Evolutionary conservation across 1,140 invertebrate genomes (phyloP).

Genomic region (Drosophila malerkotliana): DNA sequence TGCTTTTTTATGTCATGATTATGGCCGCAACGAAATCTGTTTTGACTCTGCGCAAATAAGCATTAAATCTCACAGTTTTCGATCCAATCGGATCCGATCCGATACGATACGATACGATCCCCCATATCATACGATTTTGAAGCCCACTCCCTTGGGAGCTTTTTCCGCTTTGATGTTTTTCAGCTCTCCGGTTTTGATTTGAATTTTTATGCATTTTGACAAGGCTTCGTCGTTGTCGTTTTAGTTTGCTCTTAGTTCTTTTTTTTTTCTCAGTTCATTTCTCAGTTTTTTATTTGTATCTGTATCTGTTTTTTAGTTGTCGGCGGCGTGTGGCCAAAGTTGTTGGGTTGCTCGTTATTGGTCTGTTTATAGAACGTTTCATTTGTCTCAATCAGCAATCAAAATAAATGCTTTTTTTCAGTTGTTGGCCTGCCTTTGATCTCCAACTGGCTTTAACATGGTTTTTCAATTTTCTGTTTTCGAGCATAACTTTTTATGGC

Average conservation of each 20-base stretch:
- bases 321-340: slow-evolving; percentile 56
- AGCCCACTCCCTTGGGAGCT: slow-evolving; percentile 41
- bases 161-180: slow-evolving; percentile 67
- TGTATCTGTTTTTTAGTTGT: slow-evolving; percentile 13
- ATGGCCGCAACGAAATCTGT: slow-evolving; percentile 73
- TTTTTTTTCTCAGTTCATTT: not conserved
- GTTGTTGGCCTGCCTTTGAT: slow-evolving; percentile 43
- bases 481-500: slow-evolving; percentile 73
- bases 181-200: slow-evolving; percentile 54
- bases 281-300: not conserved
- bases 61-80: slow-evolving; percentile 76
- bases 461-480: slow-evolving; percentile 80
- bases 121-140: not conserved
- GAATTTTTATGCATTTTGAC: slow-evolving; percentile 81
- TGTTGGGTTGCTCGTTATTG: slow-evolving; percentile 27
- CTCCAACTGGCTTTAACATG: slow-evolving; percentile 53
- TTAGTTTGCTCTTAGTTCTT: slow-evolving; percentile 6
- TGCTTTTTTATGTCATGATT: slow-evolving; percentile 82
- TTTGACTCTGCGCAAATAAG: slow-evolving; percentile 81
- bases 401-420: slow-evolving; percentile 63
- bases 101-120: slow-evolving; percentile 5
- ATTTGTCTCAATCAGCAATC: slow-evolving; percentile 74
- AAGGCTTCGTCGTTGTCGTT: slow-evolving; percentile 43
- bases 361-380: slow-evolving; percentile 75
- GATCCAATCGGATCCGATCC: slow-evolving; percentile 21